Evolutionary conservation across 2,797 vertebrate species (phyloP), one percentile per base, ranked within the genome.

Genomic region (Mormyrops boulengeri): DNA sequence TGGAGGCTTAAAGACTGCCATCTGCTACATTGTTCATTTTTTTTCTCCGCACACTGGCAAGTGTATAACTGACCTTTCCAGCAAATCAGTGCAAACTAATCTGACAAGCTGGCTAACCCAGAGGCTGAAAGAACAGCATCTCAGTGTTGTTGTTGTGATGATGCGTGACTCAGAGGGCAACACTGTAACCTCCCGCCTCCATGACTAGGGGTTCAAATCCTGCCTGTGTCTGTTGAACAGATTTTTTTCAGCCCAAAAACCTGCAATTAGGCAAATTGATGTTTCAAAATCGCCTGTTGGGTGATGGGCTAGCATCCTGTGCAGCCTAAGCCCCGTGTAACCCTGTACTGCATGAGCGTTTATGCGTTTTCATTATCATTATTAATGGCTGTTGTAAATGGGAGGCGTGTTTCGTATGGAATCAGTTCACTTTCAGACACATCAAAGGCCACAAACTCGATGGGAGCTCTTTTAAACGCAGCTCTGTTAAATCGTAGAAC

Each of bases 401-500:
- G 73, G 73, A 44, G 73, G 38, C 34, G 19, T 80, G 34, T 80
- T 80, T 80, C 26, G 8, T 44, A 80, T 80, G 73, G 73, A 19
- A 80, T 80, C 73, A 44, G 6, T 80, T 80, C 34, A 2, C 30
- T 50, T 57, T 17, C 50, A 55, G 50, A 38, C 26, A 57, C 53
- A 87, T 55, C 47, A 87, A 87, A 57, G 30, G 26, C 50, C 34
- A 19, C 26, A 53, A 38, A 19, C 22, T 52, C 7, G 17, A 87
- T 87, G 85, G 85, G 50, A 87, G 30, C 85, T 30, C 30, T 38
- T 38, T 57, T 38, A 17, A 55, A 87, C 7, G 8, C 47, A 22
- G 19, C 26, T 50, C 47, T 85, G n/a, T 50, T 50, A 87, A 87
- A 87, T 41, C 14, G 62, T 49, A 50, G 90, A 60, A 90, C 88